Evolutionary conservation across 2,797 vertebrate species (phyloP), one percentile per base, ranked within the genome.

Genomic region (Caiman crocodilus): DNA sequence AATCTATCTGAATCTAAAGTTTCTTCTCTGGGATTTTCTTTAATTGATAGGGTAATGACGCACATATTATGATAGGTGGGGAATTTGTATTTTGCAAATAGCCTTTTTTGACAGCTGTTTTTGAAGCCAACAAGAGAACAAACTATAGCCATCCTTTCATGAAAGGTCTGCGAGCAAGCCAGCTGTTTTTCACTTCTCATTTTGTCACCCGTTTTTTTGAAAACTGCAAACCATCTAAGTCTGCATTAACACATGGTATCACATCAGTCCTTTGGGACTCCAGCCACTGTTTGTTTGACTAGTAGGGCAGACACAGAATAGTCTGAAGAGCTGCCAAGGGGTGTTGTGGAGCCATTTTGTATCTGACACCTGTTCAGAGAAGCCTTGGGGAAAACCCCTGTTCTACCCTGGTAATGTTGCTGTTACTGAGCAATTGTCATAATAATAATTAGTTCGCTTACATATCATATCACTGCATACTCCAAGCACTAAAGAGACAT

Each of bases 181-280:
- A 93, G 90, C 90, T 81, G 88, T 84, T 79, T 96, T 88, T 95
- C 91, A 90, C 85, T 95, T 94, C 93, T 86, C 94, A 60, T n/a
- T 95, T 93, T 92, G 25, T 28, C 55, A 56, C 20, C 50, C 5
- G 23, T 75, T 56, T 60, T 57, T 14, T 71, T 85, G 82, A 85
- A 91, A 89, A 67, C 76, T 0, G 0, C 17, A 64, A 85, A 85
- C 50, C 56, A 9, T 0, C 0, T 59, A 20, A 4, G 16, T 75
- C 69, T 3, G 0, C 60, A 2, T 18, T 5, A 55, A 61, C 0
- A 1, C 1, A 1, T 79, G 64, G 42, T 63, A 25, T 69, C 83
- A 84, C 79, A 30, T 0, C 56, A 79, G 57, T 28, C 74, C 74
- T 12, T 25, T 0, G 1, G 82, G 67, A 73, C 81, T 59, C 79